These are phyloP conservation scores for Melanotaenia nigrans DNA, from an alignment of 2,797 vertebrate genomes.

Conservation along the genomic window DNA sequence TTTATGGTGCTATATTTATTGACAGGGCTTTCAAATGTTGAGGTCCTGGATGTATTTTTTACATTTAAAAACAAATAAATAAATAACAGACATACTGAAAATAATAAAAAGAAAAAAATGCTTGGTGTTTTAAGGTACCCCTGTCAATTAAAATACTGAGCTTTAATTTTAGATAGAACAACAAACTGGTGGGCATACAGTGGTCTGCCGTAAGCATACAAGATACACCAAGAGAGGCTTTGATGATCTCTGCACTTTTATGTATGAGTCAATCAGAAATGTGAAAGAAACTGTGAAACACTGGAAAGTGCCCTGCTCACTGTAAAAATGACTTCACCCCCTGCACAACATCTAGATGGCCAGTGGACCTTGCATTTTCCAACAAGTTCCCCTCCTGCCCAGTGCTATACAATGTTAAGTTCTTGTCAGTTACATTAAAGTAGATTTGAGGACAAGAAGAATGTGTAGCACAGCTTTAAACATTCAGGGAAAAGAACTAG, in stretches of 20 bases:
- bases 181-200: too few species aligned
- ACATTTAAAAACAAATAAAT: too few species aligned
- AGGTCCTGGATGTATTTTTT: too few species aligned
- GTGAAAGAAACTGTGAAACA: neutral
- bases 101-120: too few species aligned
- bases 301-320: neutral
- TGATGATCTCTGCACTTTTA: neutral
- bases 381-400: neutral
- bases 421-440: neutral
- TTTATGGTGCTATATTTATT: too few species aligned
- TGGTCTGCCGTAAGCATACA: too few species aligned
- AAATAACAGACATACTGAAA: neutral
- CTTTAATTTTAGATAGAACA: neutral
- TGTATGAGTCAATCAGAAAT: neutral
- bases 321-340: neutral
- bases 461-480: neutral
- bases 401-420: neutral
- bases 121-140: too few species aligned
- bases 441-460: neutral
- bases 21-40: too few species aligned
- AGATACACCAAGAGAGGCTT: neutral
- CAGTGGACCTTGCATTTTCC: neutral
- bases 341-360: neutral
- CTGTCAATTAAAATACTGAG: slow-evolving; percentile 5
- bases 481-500: neutral